Base-by-base conservation (phyloP, 2,113 vertebrate species). In the Tenrec ecaudatus region DNA sequence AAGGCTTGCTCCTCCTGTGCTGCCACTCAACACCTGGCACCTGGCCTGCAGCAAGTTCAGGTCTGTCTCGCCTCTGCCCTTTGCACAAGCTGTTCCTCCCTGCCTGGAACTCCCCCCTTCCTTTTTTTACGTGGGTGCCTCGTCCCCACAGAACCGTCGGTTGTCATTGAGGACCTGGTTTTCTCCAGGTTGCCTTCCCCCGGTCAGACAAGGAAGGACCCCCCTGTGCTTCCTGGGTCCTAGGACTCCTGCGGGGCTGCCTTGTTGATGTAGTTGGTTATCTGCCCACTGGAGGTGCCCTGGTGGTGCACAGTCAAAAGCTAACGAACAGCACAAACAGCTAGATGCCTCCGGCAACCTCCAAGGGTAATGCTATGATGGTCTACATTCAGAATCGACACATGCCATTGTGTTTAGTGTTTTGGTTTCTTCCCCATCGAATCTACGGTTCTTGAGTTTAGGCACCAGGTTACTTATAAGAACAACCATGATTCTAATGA, bases 1-100 rank as follows among this genome's bases (percentile, higher is more conserved):
- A 95, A 89, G 89, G 96, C 89, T 94, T 36, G 6, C 71, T 57
- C 36, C 23, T 85, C 76, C 47, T 86, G 57, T 10, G 40, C 77
- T 12, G 1, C 68, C 31, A 3, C n/a, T 19, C 69, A 76, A 38
- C 94, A 96, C 91, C 73, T n/a, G n/a, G n/a, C n/a, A n/a, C n/a
- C n/a, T n/a, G n/a, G n/a, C n/a, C n/a, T n/a, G n/a, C n/a, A n/a
- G n/a, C n/a, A n/a, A n/a, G n/a, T n/a, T 17, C 1, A 22, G 29
- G 12, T 40, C 83, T 66, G n/a, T 82, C 43, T 77, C 69, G 43
- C 5, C 14, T 23, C 29, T 22, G 78, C 25, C 47, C 73, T 95
- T 71, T 8, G 0, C 66, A 31, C 75, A 73, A 89, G 75, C 76
- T 58, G 68, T 66, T 29, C 31, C 78, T 33, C 81, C 9, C 66